phyloP scores from a whole-genome alignment of 1,140 invertebrate species.

The Solenopsis invicta region DNA sequence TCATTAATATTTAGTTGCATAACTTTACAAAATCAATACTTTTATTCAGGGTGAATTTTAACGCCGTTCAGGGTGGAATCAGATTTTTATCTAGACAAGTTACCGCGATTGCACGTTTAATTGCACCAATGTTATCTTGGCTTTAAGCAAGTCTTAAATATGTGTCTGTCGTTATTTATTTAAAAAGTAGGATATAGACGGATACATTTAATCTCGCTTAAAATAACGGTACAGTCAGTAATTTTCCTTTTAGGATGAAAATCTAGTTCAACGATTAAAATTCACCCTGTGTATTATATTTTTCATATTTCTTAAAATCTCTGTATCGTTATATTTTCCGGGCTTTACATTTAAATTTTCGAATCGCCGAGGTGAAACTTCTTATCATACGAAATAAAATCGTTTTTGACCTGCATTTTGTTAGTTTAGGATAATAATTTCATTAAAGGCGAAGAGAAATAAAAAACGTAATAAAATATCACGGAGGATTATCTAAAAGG shows the following conservation, averaged over 20 bases:
- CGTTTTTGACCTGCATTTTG: background rate
- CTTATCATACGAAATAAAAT: background rate
- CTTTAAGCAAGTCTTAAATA: too few species aligned
- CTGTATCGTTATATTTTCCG: background rate
- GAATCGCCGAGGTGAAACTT: background rate
- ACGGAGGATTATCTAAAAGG: background rate
- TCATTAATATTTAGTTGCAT: background rate
- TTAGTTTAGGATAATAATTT: constrained; percentile 24
- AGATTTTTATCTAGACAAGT: too few species aligned
- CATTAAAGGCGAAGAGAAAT: background rate
- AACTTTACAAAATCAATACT: background rate
- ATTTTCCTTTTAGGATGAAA: too few species aligned
- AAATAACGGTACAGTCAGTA: too few species aligned
- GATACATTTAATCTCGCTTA: too few species aligned
- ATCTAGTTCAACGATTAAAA: too few species aligned
- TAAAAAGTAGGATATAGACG: too few species aligned
- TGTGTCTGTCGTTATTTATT: too few species aligned
- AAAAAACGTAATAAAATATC: constrained; percentile 30
- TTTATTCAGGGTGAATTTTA: background rate
- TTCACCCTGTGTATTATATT: too few species aligned
- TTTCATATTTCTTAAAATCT: background rate
- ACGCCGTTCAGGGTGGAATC: too few species aligned
- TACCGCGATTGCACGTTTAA: too few species aligned
- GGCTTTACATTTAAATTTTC: background rate
- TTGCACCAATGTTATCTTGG: too few species aligned